These are phyloP conservation scores for Caenorhabditis becei DNA, from an alignment of 2,888 invertebrate species.

Conservation along the genomic window DNA sequence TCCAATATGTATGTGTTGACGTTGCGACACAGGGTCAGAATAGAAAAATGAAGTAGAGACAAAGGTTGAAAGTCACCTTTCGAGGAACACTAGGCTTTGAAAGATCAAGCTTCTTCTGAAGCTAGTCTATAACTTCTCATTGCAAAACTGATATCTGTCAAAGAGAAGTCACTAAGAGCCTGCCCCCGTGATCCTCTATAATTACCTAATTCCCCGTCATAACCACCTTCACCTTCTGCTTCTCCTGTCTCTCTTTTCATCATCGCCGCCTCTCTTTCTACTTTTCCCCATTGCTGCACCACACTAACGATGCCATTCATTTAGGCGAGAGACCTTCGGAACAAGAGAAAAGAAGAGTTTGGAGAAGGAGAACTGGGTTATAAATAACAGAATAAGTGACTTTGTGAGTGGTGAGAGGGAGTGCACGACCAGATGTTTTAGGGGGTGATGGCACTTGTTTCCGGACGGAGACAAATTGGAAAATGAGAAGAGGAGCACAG, in stretches of 20 bases:
- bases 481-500: too few relatives aligned
- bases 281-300: background rate
- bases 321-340: background rate
- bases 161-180: too few relatives aligned
- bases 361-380: background rate
- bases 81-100: too few relatives aligned
- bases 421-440: background rate
- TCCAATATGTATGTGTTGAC: constrained; percentile 30
- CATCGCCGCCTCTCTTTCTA: background rate
- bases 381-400: background rate
- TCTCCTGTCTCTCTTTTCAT: background rate
- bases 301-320: constrained; percentile 12
- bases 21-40: too few relatives aligned
- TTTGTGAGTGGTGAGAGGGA: background rate
- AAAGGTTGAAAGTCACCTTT: too few relatives aligned
- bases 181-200: background rate
- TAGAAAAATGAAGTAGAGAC: too few relatives aligned
- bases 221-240: background rate
- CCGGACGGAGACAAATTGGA: too few relatives aligned
- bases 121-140: too few relatives aligned
- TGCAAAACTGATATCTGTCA: too few relatives aligned
- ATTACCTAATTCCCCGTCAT: background rate
- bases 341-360: constrained; percentile 11
- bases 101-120: too few relatives aligned
- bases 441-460: background rate